These are phyloP conservation scores for Tiaroga cobitis DNA, from an alignment of 2,797 vertebrate genomes.

Conservation along the genomic window DNA sequence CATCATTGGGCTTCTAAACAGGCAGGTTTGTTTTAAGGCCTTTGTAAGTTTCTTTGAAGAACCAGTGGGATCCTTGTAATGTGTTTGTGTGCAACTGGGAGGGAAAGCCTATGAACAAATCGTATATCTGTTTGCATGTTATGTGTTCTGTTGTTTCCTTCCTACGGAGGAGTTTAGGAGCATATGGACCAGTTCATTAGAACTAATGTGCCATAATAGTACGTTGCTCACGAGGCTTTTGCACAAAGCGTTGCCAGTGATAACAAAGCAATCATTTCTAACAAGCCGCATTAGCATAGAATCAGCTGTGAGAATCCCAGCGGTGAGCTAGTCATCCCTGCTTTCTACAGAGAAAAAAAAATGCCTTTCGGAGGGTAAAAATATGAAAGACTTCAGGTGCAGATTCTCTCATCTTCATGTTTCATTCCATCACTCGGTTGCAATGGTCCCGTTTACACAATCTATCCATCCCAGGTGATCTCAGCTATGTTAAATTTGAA, in stretches of 20 bases:
- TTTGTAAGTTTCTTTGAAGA: conserved; percentile 36
- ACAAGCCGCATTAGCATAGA: conserved; percentile 55
- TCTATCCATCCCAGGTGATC: background rate
- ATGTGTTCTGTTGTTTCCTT: conserved; percentile 28
- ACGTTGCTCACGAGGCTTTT: conserved; percentile 46
- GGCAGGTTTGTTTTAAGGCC: conserved; percentile 15
- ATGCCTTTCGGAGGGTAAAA: conserved; percentile 11
- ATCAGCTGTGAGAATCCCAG: conserved; percentile 51
- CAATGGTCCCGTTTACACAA: background rate
- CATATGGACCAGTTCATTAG: conserved; percentile 61
- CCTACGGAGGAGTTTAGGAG: conserved; percentile 49
- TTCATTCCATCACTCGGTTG: background rate
- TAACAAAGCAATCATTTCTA: conserved; percentile 62
- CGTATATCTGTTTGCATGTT: conserved; percentile 17
- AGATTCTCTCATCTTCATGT: background rate
- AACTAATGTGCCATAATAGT: conserved; percentile 54
- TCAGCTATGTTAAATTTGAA: background rate
- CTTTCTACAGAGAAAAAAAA: conserved; percentile 32
- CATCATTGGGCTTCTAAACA: background rate
- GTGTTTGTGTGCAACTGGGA: conserved; percentile 12
- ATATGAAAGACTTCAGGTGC: conserved; percentile 15
- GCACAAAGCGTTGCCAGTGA: conserved; percentile 44
- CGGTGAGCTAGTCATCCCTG: conserved; percentile 37
- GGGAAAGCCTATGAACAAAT: background rate
- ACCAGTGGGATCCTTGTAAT: conserved; percentile 11